A percentile compares a stretch with the other conserved stretches of the same genome.
Evolutionary conservation across 1,140 invertebrate species (phyloP).

Genomic region (Helicoverpa armigera): DNA sequence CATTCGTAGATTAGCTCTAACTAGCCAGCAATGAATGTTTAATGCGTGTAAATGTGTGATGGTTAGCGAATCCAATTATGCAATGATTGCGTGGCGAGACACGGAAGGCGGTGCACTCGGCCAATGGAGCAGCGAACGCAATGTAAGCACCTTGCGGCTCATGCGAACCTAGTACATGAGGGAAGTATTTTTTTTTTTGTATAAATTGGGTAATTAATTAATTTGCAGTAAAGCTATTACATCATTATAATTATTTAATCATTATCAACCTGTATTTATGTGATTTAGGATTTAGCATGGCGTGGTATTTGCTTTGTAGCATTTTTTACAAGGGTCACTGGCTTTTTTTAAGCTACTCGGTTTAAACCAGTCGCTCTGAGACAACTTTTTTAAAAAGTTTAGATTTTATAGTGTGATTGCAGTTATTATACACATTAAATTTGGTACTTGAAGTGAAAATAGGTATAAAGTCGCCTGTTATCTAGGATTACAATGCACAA

Average conservation of each 20-base stretch:
- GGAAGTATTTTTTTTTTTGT: conserved; percentile 34
- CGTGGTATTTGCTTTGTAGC: background rate
- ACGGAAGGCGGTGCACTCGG: conserved; percentile 78
- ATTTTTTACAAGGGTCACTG: too few relatives aligned
- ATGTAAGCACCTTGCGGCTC: conserved; percentile 64
- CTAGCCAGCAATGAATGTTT: conserved; percentile 45
- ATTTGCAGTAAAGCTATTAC: conserved; percentile 16
- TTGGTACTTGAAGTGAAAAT: background rate
- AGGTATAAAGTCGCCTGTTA: background rate
- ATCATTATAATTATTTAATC: background rate
- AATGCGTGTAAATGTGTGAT: conserved; percentile 29
- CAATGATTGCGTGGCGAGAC: conserved; percentile 74
- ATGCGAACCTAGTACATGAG: conserved; percentile 50
- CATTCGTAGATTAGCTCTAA: background rate
- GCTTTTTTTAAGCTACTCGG: too few relatives aligned
- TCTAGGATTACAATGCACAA: background rate
- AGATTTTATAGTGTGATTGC: conserved; percentile 2
- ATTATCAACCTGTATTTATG: conserved; percentile 20
- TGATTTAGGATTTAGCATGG: background rate
- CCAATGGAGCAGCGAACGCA: conserved; percentile 77
- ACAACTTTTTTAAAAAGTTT: background rate
- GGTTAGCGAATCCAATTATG: conserved; percentile 61
- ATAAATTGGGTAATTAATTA: conserved; percentile 45
- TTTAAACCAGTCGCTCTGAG: background rate
- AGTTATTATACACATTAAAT: background rate